These are phyloP conservation scores for Bradypodion ventrale DNA, from an alignment of 2,797 vertebrate genomes.

Conservation along the genomic window DNA sequence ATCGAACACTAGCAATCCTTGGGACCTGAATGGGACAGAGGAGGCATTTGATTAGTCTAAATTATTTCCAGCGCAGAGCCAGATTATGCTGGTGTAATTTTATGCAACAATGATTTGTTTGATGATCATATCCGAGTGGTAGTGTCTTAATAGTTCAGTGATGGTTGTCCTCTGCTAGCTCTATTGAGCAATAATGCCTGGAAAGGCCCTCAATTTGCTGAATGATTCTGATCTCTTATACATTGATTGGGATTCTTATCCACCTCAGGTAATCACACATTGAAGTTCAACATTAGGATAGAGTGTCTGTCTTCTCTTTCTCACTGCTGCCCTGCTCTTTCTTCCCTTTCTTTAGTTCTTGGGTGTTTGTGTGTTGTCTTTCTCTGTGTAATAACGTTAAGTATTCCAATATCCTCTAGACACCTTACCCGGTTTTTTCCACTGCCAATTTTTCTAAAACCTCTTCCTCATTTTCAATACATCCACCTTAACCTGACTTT, in stretches of 20 bases:
- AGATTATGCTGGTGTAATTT: too few relatives aligned
- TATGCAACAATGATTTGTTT: not conserved
- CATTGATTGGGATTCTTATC: not conserved
- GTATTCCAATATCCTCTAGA: not conserved
- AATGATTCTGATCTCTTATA: not conserved
- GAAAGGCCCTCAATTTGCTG: not conserved
- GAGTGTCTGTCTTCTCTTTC: not conserved
- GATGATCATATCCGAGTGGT: not conserved
- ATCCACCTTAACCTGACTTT: not conserved
- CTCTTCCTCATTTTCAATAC: not conserved
- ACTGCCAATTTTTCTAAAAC: not conserved
- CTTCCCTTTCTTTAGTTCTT: not conserved
- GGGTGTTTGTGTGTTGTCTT: not conserved
- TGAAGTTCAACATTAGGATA: not conserved
- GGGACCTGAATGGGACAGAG: too few relatives aligned
- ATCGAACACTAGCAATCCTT: too few relatives aligned
- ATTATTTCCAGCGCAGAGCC: too few relatives aligned
- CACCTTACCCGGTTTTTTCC: not conserved
- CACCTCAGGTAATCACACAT: not conserved
- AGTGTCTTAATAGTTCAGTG: not conserved
- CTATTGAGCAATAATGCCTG: not conserved
- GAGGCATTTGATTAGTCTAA: too few relatives aligned
- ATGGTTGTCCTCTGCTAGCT: not conserved
- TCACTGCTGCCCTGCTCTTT: not conserved
- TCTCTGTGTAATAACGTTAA: not conserved